Conservation (phyloP, 2,888 invertebrate species). For the Ophion costatus region DNA sequence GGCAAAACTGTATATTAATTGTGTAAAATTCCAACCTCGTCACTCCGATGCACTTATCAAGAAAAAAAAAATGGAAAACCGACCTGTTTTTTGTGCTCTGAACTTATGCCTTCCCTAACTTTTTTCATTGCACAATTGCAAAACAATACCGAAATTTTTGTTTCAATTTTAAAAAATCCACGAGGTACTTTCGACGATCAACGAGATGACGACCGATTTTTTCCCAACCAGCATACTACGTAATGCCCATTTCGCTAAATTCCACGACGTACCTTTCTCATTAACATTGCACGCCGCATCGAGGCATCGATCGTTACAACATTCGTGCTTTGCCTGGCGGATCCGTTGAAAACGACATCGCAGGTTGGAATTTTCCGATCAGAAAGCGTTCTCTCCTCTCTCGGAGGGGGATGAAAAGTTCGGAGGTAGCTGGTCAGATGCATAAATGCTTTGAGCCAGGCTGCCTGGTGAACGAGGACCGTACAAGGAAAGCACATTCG, state of each 20-base stretch:
- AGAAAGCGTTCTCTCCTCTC: conserved; percentile 1
- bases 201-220: background rate
- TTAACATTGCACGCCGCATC: background rate
- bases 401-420: conserved; percentile 46
- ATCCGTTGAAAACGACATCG: conserved; percentile 51
- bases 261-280: conserved; percentile 12
- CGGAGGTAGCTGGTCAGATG: conserved; percentile 55
- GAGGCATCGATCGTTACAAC: conserved; percentile 17
- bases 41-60: too few species aligned
- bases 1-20: too few species aligned
- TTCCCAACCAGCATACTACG: background rate
- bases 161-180: background rate
- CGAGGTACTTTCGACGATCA: background rate
- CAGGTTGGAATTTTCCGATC: conserved; percentile 39
- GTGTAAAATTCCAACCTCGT: too few species aligned
- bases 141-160: background rate
- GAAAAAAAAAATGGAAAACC: too few species aligned
- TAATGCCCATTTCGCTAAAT: background rate
- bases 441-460: conserved; percentile 61
- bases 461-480: conserved; percentile 32
- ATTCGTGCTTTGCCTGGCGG: conserved; percentile 9
- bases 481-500: background rate
- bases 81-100: too few species aligned
- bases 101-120: too few species aligned
- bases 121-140: too few species aligned